Conservation (phyloP, 2,888 invertebrate genomes). For the Xanthia icteritia region DNA sequence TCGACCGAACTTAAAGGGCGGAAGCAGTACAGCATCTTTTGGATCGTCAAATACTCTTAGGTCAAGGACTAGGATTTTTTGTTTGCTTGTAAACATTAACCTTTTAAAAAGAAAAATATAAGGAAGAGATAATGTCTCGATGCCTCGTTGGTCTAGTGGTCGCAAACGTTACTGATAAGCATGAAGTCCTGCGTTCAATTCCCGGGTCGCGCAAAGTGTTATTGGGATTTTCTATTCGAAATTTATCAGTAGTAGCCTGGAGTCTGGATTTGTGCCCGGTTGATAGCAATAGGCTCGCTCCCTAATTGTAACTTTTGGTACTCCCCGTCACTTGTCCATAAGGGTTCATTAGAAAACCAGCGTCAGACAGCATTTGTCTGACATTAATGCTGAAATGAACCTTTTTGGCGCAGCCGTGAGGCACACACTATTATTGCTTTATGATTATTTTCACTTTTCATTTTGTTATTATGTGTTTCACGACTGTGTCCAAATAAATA, state of each 20-base stretch:
- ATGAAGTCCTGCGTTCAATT: not conserved
- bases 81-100: conserved; percentile 1
- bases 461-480: too few relatives aligned
- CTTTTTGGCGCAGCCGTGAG: too few relatives aligned
- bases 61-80: not conserved
- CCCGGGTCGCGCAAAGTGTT: not conserved
- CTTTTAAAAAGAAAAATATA: conserved; percentile 7
- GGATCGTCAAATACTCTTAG: conserved; percentile 5
- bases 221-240: not conserved
- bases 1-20: conserved; percentile 19
- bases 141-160: not conserved
- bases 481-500: too few relatives aligned
- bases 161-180: not conserved
- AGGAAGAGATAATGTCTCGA: too few relatives aligned
- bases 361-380: too few relatives aligned
- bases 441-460: too few relatives aligned
- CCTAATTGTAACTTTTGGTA: too few relatives aligned
- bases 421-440: too few relatives aligned
- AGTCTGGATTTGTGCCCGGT: not conserved
- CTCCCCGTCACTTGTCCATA: too few relatives aligned
- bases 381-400: too few relatives aligned
- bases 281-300: not conserved
- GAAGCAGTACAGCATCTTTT: conserved; percentile 24
- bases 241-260: not conserved
- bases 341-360: too few relatives aligned